A percentile compares a stretch with the other conserved stretches of the same genome.
Evolutionary conservation across 2,797 vertebrate genomes (phyloP).

Genomic region (Cetoscarus ocellatus): DNA sequence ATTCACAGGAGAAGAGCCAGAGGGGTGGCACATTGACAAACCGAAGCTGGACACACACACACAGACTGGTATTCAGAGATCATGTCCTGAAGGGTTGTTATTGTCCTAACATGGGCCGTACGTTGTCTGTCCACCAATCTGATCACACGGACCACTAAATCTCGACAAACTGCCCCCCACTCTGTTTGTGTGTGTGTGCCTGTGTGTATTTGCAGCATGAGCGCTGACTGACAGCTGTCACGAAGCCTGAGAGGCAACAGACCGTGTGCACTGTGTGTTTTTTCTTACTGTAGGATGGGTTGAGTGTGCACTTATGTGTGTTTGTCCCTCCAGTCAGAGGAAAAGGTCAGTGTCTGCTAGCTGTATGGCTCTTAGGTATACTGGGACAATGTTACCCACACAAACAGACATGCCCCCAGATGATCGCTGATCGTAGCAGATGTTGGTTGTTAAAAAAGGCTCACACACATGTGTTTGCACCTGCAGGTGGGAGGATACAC

Average conservation of each 20-base stretch:
- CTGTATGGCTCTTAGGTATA: constrained; percentile 54
- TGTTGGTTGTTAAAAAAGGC: constrained; percentile 48
- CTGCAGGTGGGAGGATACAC: constrained; percentile 32
- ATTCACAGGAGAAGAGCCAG: constrained; percentile 44
- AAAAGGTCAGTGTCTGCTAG: constrained; percentile 78
- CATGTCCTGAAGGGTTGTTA: constrained; percentile 66
- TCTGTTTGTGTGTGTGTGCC: constrained; percentile 25
- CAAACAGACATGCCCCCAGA: constrained; percentile 25
- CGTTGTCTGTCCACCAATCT: constrained; percentile 72
- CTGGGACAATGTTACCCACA: constrained; percentile 15
- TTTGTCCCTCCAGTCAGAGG: constrained; percentile 48
- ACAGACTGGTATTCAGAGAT: constrained; percentile 49
- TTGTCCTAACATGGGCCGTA: constrained; percentile 62
- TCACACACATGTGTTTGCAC: constrained; percentile 46
- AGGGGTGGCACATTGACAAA: constrained; percentile 25
- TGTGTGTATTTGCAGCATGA: constrained; percentile 28
- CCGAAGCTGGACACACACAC: constrained; percentile 3
- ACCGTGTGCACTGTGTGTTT: constrained; percentile 31
- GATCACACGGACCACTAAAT: constrained; percentile 84
- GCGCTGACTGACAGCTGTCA: constrained; percentile 76
- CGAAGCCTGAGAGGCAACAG: constrained; percentile 57
- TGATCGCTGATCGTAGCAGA: constrained; percentile 56
- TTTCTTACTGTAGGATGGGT: constrained; percentile 11
- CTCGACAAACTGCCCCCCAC: constrained; percentile 59
- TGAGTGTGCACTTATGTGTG: constrained; percentile 15